phyloP scores from a whole-genome alignment of 2,113 vertebrate genomes.

The Corythoichthys intestinalis region DNA sequence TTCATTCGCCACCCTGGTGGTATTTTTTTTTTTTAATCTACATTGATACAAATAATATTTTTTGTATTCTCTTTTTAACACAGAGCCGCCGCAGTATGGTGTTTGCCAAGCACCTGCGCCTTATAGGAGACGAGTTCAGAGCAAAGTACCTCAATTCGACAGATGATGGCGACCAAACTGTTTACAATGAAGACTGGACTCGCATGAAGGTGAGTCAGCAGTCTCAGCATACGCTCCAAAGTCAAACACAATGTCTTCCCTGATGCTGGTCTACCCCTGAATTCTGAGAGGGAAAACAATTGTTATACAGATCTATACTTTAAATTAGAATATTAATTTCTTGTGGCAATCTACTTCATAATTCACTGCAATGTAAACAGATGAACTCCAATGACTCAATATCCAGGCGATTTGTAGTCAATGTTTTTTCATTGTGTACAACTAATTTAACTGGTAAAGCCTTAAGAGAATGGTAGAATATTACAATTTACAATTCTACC shows the following conservation, averaged over 20 bases:
- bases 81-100: constrained; percentile 96
- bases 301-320: too few relatives aligned
- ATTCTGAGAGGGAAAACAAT: too few relatives aligned
- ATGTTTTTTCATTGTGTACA: too few relatives aligned
- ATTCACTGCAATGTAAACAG: too few relatives aligned
- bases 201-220: constrained; percentile 79
- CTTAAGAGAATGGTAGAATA: too few relatives aligned
- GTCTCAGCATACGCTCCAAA: background rate
- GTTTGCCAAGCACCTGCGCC: constrained; percentile 86
- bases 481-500: background rate
- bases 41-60: background rate
- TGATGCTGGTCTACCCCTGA: background rate
- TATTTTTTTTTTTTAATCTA: background rate
- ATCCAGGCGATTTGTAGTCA: too few relatives aligned
- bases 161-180: constrained; percentile 75
- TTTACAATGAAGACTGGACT: constrained; percentile 88
- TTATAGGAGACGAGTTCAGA: constrained; percentile 84
- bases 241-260: background rate
- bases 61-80: constrained; percentile 7
- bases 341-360: too few relatives aligned
- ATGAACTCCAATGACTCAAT: too few relatives aligned
- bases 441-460: too few relatives aligned
- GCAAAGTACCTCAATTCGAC: constrained; percentile 82
- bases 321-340: too few relatives aligned
- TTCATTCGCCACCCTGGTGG: too few relatives aligned